Percentiles rank a stretch among this genome's conserved stretches.
Conservation (phyloP, 2,797 vertebrate genomes). For the Argya squamiceps region DNA sequence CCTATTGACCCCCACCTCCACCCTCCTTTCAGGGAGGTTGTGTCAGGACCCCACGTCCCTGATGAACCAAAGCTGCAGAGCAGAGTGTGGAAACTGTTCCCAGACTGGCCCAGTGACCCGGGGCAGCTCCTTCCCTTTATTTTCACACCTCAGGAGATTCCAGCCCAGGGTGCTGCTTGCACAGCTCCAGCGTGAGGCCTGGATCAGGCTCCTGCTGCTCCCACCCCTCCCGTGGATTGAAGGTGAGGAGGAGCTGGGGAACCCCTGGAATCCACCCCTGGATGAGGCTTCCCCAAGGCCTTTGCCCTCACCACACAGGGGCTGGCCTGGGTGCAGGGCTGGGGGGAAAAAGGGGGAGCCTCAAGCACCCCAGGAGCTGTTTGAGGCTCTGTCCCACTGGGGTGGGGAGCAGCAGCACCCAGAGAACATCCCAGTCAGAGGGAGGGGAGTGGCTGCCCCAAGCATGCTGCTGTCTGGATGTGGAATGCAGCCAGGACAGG, state of each 20-base stretch:
- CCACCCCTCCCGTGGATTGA: fast-evolving
- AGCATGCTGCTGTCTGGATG: not conserved
- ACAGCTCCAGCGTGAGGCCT: not conserved
- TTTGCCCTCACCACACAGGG: not conserved
- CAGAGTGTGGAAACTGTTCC: not conserved
- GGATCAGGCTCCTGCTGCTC: not conserved
- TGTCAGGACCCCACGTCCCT: not conserved
- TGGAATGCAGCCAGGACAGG: not conserved
- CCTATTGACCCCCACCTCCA: not conserved
- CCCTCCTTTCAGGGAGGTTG: not conserved
- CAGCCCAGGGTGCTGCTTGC: not conserved
- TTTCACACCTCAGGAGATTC: not conserved
- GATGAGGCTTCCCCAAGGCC: not conserved
- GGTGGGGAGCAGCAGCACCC: not conserved
- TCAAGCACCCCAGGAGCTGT: not conserved
- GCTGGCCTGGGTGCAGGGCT: not conserved
- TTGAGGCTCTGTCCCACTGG: not conserved
- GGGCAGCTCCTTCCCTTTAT: conserved; percentile 17
- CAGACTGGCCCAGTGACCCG: fast-evolving
- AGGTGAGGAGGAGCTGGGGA: not conserved
- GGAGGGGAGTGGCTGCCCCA: not conserved
- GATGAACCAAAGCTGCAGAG: not conserved
- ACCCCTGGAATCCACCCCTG: not conserved
- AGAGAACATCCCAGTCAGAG: not conserved
- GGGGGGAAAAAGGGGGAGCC: not conserved